Evolutionary conservation across 1,140 invertebrate genomes (phyloP), one percentile per base, ranked within the genome.

Genomic region (Bicyclus anynana): DNA sequence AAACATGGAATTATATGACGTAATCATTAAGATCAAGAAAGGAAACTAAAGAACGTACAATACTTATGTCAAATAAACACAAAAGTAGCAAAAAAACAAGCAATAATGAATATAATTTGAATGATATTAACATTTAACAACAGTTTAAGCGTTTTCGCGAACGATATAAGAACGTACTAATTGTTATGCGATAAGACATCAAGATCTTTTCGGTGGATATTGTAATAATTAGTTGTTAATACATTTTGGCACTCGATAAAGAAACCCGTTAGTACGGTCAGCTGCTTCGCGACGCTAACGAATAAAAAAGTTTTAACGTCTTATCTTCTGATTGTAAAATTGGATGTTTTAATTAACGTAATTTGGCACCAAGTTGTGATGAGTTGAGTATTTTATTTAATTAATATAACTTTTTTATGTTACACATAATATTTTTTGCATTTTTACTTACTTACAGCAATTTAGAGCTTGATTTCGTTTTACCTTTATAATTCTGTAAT

Each of bases 151-250:
- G 14, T 47, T 55, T 55, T 26, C 12, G 29, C 16, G 42, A 26
- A 35, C 20, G 12, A n/a, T 35, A 35, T 37, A 37, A 50, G 33
- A 27, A 16, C 38, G 10, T 42, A 29, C 23, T 53, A 53, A 53
- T 53, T 53, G 37, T 37, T 14, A 12, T 27, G 51, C 51, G 51
- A 53, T 53, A 53, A 42, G 21, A 16, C 35, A 27, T 53, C 38
- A 14, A 10, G 26, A 21, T 49, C 20, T 38, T n/a, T 49, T 56
- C 6, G 21, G 14, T 56, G 29, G 33, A 49, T 57, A 18, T 57
- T 35, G 37, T 57, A 52, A 42, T 47, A 59, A 47, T 59, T 53
- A 59, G 20, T 48, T n/a, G 46, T 53, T 47, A 53, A 52, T 13
- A 59, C 16, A 17, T 20, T 53, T 46, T 20, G 44, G 42, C 44